Evolutionary conservation across 2,113 vertebrate species (phyloP), one percentile per base, ranked within the genome.

Genomic region (Machaerirhynchus nigripectus): DNA sequence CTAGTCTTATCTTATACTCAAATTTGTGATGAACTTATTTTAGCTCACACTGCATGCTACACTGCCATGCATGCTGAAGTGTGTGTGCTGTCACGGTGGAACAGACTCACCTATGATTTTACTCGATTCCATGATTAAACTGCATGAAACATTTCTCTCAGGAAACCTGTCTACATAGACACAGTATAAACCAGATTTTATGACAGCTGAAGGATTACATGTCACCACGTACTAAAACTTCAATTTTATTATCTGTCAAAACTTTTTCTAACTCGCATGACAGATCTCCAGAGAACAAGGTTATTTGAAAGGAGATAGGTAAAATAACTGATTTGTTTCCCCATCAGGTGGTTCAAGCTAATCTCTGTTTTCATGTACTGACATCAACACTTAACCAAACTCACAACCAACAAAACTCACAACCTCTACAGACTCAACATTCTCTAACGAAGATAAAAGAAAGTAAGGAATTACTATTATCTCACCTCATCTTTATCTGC

Each of bases 401-500:
- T 86, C 33, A 11, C 6, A 80, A 82, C 6, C 8, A 59, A 35
- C 1, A 0, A 31, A 71, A 75, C 20, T 86, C 35, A 11, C 6
- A 84, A 83, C 5, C 7, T 60, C 53, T 83, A 39, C 31, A 63
- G 24, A 77, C 19, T 3, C 27, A 91, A 53, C 9, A 60, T 31
- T 64, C 22, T 56, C 63, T 33, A 67, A 55, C 28, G 39, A 95
- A 88, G 76, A 10, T 7, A 52, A n/a, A 2, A 95, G 22, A 63
- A 85, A 82, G 31, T 30, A 93, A 91, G 52, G 24, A 39, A 89
- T 71, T 47, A 59, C 16, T 69, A 56, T 76, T 49, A 42, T 82
- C 98, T 98, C 61, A 99, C 99, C 99, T 99, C 99, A 53, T 99
- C 99, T 98, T 99, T 99, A 97, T 99, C 99, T 13, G 98, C 99